Evolutionary conservation across 2,797 vertebrate species (phyloP), one percentile per base, ranked within the genome.

Genomic region (Vipera ursinii): DNA sequence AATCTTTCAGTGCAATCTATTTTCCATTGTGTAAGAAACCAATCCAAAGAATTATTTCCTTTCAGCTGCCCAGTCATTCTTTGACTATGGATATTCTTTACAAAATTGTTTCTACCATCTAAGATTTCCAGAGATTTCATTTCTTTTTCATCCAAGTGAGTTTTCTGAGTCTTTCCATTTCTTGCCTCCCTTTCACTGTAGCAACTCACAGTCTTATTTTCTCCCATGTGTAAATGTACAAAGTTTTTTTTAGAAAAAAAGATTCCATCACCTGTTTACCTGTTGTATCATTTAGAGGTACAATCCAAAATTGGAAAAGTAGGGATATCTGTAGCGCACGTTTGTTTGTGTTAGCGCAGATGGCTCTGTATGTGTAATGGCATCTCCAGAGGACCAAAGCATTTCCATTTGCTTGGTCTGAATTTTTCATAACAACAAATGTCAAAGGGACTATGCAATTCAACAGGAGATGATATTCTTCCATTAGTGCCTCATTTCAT

Each of bases 71-170:
- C 9, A 91, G 14, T 9, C 32, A 92, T 38, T 59, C 12, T 93
- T 28, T 92, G 94, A 91, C 85, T 78, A 91, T 88, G 13, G 6
- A 51, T 4, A 73, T 61, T 94, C 92, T 94, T 94, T 94, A 95
- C 93, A 48, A 93, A 94, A 93, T 60, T 6, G 55, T 86, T 22
- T 88, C 60, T 94, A 57, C 12, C 59, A 88, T 90, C 26, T 85
- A 89, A 91, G n/a, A 7, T 95, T 57, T 93, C 92, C n/a, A 56
- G 87, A 91, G 86, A 26, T 90, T 92, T 90, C 12, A 44, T 78
- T 65, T 57, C 92, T 61, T n/a, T 44, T 38, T 92, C 89, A 90
- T 92, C 22, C 12, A 22, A 89, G 6, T n/a, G 26, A 87, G 87
- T 57, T 13, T 14, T 55, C 55, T n/a, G 10, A 10, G 51, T 86